Evolutionary conservation across 2,888 invertebrate genomes (phyloP).

Genomic region (Synergus gifuensis): DNA sequence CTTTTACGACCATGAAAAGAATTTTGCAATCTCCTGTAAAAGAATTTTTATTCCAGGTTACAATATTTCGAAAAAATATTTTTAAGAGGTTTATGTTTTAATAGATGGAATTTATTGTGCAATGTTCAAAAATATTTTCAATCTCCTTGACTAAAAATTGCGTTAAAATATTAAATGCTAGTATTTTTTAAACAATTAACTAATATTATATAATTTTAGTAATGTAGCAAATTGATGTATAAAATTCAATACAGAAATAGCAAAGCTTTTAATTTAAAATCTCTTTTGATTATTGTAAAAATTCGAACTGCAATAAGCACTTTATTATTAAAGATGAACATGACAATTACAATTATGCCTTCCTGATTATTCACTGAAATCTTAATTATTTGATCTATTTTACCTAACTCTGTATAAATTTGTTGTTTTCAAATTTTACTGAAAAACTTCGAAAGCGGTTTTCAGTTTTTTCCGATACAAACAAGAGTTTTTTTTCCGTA

Average conservation of each 20-base stretch:
- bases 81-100: background rate
- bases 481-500: background rate
- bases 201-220: background rate
- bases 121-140: background rate
- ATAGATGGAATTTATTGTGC: background rate
- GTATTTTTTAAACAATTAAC: background rate
- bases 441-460: background rate
- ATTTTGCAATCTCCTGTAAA: constrained; percentile 16
- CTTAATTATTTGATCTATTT: too few relatives aligned
- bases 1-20: constrained; percentile 9
- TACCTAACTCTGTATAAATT: too few relatives aligned
- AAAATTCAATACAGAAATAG: background rate
- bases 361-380: too few relatives aligned
- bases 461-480: too few relatives aligned
- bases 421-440: too few relatives aligned
- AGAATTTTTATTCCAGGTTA: background rate
- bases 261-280: background rate
- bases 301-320: too few relatives aligned
- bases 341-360: too few relatives aligned
- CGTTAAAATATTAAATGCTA: too few relatives aligned
- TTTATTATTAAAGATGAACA: too few relatives aligned
- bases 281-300: background rate
- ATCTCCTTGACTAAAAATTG: background rate
- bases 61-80: background rate
- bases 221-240: background rate